These are phyloP conservation scores for Leucopternis melanops DNA, from an alignment of 2,113 vertebrate genomes.

Conservation along the genomic window DNA sequence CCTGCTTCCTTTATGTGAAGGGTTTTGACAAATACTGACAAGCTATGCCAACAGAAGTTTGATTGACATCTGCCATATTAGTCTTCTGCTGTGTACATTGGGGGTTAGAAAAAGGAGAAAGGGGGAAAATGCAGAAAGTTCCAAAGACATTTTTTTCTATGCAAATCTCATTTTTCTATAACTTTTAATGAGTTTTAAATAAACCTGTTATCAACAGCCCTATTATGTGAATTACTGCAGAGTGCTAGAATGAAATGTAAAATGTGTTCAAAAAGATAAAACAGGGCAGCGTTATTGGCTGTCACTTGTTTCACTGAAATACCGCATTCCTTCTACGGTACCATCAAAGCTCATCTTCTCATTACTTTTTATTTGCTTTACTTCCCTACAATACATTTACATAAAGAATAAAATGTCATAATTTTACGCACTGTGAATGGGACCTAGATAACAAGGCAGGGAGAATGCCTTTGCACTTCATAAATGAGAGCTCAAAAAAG, in stretches of 20 bases:
- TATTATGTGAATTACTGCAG: slow-evolving; percentile 14
- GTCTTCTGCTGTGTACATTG: not conserved
- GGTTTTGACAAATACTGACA: not conserved
- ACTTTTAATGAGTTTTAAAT: slow-evolving; percentile 40
- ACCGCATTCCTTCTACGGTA: not conserved
- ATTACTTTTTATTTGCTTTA: slow-evolving; percentile 31
- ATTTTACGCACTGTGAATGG: not conserved
- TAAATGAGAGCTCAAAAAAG: not conserved
- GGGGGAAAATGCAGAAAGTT: not conserved
- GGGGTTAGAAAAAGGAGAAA: not conserved
- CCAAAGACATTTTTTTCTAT: not conserved
- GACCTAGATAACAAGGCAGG: not conserved
- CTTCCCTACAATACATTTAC: slow-evolving; percentile 1
- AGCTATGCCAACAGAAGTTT: not conserved
- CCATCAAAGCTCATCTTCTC: slow-evolving; percentile 21
- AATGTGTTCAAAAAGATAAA: slow-evolving; percentile 54
- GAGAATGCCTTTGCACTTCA: not conserved
- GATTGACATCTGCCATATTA: not conserved
- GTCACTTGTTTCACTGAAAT: slow-evolving; percentile 14
- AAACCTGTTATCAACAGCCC: not conserved
- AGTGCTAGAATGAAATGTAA: slow-evolving; percentile 23
- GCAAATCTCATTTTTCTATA: not conserved
- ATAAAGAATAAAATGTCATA: slow-evolving; percentile 33
- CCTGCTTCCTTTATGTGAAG: not conserved
- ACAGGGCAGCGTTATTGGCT: not conserved